These are phyloP conservation scores for Sphaerophoria rueppellii DNA, from an alignment of 2,888 invertebrate genomes.

Conservation along the genomic window DNA sequence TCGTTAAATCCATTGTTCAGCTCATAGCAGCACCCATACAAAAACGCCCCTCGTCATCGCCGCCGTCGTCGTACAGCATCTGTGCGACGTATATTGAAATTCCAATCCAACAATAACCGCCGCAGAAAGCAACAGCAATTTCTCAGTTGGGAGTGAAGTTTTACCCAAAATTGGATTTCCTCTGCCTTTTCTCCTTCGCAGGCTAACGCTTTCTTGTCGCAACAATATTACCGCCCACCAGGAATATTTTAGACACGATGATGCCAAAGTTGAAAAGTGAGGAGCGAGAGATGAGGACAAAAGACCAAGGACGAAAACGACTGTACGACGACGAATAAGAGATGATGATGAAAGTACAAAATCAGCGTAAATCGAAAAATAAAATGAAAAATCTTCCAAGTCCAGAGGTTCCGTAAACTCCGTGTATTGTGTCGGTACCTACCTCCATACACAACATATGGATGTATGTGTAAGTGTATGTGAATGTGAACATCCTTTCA, in stretches of 20 bases:
- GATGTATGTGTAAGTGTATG: background rate
- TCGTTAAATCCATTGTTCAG: conserved; percentile 72
- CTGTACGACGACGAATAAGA: conserved; percentile 30
- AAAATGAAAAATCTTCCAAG: conserved; percentile 54
- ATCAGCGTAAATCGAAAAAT: conserved; percentile 71
- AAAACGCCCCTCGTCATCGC: conserved; percentile 18
- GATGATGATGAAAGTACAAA: conserved; percentile 61
- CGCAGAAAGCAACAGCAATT: conserved; percentile 72
- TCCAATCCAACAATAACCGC: conserved; percentile 72
- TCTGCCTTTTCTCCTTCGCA: background rate
- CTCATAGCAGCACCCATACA: conserved; percentile 61
- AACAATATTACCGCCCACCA: conserved; percentile 21
- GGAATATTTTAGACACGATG: conserved; percentile 53
- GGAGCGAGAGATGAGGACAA: conserved; percentile 1
- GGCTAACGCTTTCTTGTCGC: no score
- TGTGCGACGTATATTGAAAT: conserved; percentile 73
- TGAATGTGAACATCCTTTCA: conserved; percentile 5
- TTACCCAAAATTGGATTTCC: conserved; percentile 70
- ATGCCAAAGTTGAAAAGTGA: background rate
- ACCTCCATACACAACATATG: background rate
- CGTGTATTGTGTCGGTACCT: background rate
- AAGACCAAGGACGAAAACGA: conserved; percentile 14
- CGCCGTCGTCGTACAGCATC: conserved; percentile 55
- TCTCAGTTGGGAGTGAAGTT: conserved; percentile 67
- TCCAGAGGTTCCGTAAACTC: conserved; percentile 15